These are phyloP conservation scores for Drosophila truncata DNA, from an alignment of 1,140 invertebrate species.

Conservation along the genomic window DNA sequence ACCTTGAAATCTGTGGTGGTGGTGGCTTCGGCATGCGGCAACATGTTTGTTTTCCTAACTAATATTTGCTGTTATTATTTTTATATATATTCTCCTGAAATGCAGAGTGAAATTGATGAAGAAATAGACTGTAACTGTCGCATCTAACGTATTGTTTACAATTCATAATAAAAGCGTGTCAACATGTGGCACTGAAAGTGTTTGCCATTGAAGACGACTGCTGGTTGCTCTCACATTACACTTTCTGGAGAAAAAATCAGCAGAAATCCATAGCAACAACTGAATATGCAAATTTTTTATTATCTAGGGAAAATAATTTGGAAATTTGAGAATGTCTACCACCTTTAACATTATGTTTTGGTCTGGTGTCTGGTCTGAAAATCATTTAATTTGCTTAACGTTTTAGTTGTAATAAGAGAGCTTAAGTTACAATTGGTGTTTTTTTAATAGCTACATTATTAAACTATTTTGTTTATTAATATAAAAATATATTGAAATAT, in stretches of 20 bases:
- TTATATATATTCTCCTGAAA: not conserved
- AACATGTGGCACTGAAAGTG: not conserved
- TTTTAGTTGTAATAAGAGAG: no score
- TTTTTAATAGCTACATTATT: no score
- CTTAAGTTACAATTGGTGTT: no score
- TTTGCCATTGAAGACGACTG: not conserved
- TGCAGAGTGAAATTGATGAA: not conserved
- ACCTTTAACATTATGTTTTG: not conserved
- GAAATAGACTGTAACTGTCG: not conserved
- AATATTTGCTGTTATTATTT: not conserved
- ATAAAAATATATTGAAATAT: no score
- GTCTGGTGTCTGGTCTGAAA: not conserved
- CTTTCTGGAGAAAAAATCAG: not conserved
- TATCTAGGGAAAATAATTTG: not conserved
- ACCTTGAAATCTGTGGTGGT: constrained; percentile 10
- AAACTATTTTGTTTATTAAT: no score
- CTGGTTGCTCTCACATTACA: not conserved
- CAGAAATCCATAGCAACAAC: not conserved
- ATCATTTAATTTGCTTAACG: no score
- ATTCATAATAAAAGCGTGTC: not conserved
- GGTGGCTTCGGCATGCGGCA: not conserved
- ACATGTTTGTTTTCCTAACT: not conserved
- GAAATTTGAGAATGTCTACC: not conserved
- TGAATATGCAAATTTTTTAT: constrained; percentile 9
- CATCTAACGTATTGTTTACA: constrained; percentile 1